Evolutionary conservation across 2,888 invertebrate species (phyloP), one percentile per base, ranked within the genome.

Genomic region (Chesias legatella): DNA sequence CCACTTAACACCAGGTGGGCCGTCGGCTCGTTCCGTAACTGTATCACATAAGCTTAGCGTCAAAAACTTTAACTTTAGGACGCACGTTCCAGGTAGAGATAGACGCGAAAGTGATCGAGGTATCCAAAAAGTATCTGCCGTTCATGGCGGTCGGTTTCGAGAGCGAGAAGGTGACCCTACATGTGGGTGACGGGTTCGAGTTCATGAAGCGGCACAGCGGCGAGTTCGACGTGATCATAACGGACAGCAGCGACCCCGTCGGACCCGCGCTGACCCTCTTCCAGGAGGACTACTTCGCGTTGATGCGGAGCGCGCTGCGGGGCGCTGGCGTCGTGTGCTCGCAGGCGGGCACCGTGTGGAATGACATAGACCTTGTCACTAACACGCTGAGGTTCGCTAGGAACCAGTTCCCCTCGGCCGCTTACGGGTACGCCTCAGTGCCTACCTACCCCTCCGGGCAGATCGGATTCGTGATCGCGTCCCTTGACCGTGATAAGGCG

Each of bases 391-490:
- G 85, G 1, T 93, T 94, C 69, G 97, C 97, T 66, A 89, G 89
- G 48, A 90, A 92, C 26, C 91, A 95, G 52, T 99, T 97, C 72
- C 90, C 94, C 0, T 90, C 90, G 0, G 94, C 94, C 0, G 90
- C 91, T 1, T 99, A 97, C 70, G 97, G 94, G 0, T 90, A 92
- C 34, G 92, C 95, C 0, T 92, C 94, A 6, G 97, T 98, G 0
- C 98, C 99, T 0, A 97, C 98, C 0, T 99, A 99, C 78, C 98
- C 99, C 0, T 95, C 97, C 13, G 99, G 99, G 0, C 96, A 97
- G 79, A 99, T 99, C 60, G 99, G 99, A 0, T 98, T 97, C 73
- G 90, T 98, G 1, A 90, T 99, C 25, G 98, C 96, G 8, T 93
- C 95, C 34, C 88, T 94, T 26, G 92, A 94, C 61, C 71, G 91